These are phyloP conservation scores for Oostethus manadensis DNA, from an alignment of 2,113 vertebrate species.

Conservation along the genomic window DNA sequence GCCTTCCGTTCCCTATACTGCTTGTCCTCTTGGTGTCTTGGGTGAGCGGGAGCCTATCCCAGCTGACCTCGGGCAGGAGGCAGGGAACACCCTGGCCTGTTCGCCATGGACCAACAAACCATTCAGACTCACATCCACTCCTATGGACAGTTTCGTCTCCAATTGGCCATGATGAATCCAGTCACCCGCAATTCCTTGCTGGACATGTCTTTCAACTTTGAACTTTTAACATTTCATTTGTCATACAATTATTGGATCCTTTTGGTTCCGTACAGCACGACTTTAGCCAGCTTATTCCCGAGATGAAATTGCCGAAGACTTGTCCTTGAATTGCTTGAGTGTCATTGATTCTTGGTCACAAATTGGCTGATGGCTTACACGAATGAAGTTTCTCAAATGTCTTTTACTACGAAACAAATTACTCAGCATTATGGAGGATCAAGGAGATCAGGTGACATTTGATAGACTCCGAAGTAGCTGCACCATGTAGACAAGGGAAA, in stretches of 20 bases:
- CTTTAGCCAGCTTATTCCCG: constrained; percentile 4
- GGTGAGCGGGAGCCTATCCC: no score
- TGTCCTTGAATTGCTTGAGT: not conserved
- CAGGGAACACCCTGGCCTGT: no score
- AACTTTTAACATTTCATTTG: not conserved
- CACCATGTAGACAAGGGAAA: not conserved
- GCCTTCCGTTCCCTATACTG: not conserved
- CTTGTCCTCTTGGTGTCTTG: no score
- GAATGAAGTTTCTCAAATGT: not conserved
- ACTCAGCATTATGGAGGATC: not conserved
- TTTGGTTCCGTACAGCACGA: not conserved
- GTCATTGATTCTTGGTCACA: not conserved
- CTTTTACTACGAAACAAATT: not conserved
- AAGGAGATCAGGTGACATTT: not conserved
- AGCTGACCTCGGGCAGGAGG: no score
- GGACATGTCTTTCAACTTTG: constrained; percentile 19
- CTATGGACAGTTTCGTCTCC: no score
- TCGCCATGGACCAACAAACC: no score
- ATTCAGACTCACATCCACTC: no score
- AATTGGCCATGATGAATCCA: no score
- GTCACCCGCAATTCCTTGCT: constrained; percentile 34
- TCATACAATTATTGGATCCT: not conserved
- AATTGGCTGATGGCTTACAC: not conserved
- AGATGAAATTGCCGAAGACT: not conserved
- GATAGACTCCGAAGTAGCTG: not conserved